A percentile compares a stretch with the other conserved stretches of the same genome.
phyloP scores from a whole-genome alignment of 2,113 vertebrate species.

The Numenius arquata region DNA sequence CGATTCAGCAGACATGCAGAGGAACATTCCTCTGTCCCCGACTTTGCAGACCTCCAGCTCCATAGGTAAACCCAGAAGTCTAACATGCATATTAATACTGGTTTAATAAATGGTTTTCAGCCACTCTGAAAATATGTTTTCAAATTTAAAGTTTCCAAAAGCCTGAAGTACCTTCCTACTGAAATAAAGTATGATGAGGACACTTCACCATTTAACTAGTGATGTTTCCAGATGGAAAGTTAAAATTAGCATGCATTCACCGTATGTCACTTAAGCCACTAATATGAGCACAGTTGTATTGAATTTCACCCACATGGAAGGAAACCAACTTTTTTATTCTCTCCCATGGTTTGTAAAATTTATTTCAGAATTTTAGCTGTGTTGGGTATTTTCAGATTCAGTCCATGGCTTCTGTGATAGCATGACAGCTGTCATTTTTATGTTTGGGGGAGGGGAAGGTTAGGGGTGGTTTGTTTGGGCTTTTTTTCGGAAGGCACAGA shows the following conservation, averaged over 20 bases:
- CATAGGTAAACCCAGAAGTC: rapidly evolving
- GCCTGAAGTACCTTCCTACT: not conserved
- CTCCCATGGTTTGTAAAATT: not conserved
- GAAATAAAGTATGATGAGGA: not conserved
- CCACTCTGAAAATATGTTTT: not conserved
- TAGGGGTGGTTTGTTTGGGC: no score
- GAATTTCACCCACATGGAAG: not conserved
- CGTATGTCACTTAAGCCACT: not conserved
- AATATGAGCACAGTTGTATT: not conserved
- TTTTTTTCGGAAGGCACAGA: not conserved
- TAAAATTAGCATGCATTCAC: not conserved
- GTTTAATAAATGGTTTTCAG: not conserved
- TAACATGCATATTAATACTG: not conserved
- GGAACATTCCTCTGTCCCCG: not conserved
- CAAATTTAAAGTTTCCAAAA: not conserved
- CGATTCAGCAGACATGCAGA: not conserved
- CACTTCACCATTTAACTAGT: not conserved
- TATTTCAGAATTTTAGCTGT: not conserved
- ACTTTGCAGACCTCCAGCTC: not conserved
- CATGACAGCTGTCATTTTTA: not conserved
- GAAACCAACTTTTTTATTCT: not conserved
- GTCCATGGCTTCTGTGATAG: not conserved
- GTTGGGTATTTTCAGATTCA: not conserved
- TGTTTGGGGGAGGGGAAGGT: not conserved
- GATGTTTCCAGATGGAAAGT: not conserved